These are phyloP conservation scores for Diabrotica undecimpunctata DNA, from an alignment of 1,140 invertebrate genomes.

Conservation along the genomic window DNA sequence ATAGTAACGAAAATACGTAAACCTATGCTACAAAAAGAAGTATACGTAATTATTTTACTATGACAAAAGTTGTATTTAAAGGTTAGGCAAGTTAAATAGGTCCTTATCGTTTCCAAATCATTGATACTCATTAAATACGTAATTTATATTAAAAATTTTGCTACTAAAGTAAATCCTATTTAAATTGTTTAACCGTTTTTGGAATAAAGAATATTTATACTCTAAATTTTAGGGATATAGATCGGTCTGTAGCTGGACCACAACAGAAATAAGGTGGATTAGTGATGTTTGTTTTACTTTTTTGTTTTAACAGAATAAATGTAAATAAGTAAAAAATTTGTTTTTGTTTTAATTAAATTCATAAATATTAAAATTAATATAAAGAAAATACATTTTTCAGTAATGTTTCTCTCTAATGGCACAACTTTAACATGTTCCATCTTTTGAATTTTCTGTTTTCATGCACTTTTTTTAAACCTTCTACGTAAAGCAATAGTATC, in stretches of 20 bases:
- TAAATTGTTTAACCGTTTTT: constrained; percentile 32
- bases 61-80: constrained; percentile 29
- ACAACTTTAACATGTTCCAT: too few relatives aligned
- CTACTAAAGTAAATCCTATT: constrained; percentile 23
- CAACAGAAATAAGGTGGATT: too few relatives aligned
- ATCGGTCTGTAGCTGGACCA: neutral
- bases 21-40: constrained; percentile 41
- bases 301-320: too few relatives aligned
- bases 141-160: constrained; percentile 3
- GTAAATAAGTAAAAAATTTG: neutral
- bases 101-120: constrained; percentile 12
- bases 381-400: too few relatives aligned
- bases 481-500: too few relatives aligned
- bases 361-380: too few relatives aligned
- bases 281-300: too few relatives aligned
- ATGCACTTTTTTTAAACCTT: too few relatives aligned
- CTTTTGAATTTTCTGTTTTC: too few relatives aligned
- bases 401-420: too few relatives aligned
- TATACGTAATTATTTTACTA: constrained; percentile 43
- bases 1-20: constrained; percentile 43
- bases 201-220: constrained; percentile 28
- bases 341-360: neutral
- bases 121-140: constrained; percentile 13
- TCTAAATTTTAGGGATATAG: constrained; percentile 32
- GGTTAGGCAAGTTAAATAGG: constrained; percentile 38